These are phyloP conservation scores for Ageneiosus marmoratus DNA, from an alignment of 2,113 vertebrate genomes.

Conservation along the genomic window DNA sequence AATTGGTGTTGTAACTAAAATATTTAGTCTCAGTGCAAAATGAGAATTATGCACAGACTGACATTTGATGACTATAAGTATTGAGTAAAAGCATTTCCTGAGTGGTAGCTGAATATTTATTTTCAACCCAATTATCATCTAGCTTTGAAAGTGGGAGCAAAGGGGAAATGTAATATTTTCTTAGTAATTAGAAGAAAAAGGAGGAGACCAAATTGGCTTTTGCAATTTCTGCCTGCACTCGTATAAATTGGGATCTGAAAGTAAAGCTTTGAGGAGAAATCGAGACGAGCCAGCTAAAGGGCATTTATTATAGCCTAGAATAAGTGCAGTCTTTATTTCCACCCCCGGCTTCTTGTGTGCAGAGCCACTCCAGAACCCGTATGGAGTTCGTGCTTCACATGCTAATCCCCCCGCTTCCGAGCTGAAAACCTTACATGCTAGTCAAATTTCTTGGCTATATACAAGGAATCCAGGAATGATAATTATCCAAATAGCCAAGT, in stretches of 20 bases:
- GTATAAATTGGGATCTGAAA: conserved; percentile 32
- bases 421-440: neutral
- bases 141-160: conserved; percentile 18
- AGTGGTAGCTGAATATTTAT: conserved; percentile 28
- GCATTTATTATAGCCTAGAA: conserved; percentile 46
- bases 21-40: conserved; percentile 11
- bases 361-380: conserved; percentile 19
- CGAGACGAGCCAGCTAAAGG: conserved; percentile 42
- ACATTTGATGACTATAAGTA: neutral
- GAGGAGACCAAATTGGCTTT: conserved; percentile 27
- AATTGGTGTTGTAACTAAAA: neutral
- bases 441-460: neutral
- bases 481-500: no score
- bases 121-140: conserved; percentile 22
- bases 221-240: conserved; percentile 5
- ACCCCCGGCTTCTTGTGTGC: conserved; percentile 21
- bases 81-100: conserved; percentile 7
- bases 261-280: conserved; percentile 20
- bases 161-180: conserved; percentile 7
- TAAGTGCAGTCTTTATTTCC: conserved; percentile 35
- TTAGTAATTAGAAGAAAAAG: conserved; percentile 50
- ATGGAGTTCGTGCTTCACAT: conserved; percentile 16
- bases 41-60: neutral
- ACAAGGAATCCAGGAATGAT: no score
- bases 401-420: neutral